phyloP scores from a whole-genome alignment of 2,113 vertebrate species.

The Phalacrocorax pelagicus region DNA sequence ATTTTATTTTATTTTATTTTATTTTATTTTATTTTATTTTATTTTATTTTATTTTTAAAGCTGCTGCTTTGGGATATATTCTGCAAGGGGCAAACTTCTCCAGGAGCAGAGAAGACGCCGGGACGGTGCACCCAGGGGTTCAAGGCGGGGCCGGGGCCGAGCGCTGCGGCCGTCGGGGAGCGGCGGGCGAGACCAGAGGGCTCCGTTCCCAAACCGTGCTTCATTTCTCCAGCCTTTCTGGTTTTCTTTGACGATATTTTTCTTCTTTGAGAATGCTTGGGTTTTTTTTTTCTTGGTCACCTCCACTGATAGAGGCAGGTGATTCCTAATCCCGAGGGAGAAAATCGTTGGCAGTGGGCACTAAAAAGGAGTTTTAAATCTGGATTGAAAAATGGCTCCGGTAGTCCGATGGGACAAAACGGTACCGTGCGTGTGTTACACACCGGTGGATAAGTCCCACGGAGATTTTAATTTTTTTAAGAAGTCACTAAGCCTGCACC shows the following conservation, averaged over 20 bases:
- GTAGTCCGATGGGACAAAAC: background rate
- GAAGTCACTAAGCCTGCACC: background rate
- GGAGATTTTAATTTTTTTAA: background rate
- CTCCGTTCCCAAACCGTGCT: background rate
- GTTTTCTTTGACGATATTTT: background rate
- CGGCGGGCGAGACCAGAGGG: fast-evolving
- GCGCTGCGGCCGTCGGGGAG: too few species aligned
- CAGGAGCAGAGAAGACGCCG: background rate
- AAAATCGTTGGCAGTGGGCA: background rate
- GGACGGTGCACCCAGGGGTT: background rate
- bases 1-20: too few species aligned
- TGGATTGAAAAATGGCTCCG: background rate
- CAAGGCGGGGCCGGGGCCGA: background rate
- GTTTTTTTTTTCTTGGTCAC: background rate
- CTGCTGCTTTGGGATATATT: background rate
- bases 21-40: too few species aligned
- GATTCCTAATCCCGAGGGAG: background rate
- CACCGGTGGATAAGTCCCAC: background rate
- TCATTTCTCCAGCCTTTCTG: background rate
- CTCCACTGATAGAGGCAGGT: background rate
- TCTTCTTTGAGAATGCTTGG: background rate
- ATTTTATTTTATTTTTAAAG: background rate
- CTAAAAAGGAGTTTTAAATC: background rate
- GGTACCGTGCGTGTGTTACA: background rate
- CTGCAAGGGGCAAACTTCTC: background rate